phyloP scores from a whole-genome alignment of 2,113 vertebrate genomes.

The Chaenocephalus aceratus region DNA sequence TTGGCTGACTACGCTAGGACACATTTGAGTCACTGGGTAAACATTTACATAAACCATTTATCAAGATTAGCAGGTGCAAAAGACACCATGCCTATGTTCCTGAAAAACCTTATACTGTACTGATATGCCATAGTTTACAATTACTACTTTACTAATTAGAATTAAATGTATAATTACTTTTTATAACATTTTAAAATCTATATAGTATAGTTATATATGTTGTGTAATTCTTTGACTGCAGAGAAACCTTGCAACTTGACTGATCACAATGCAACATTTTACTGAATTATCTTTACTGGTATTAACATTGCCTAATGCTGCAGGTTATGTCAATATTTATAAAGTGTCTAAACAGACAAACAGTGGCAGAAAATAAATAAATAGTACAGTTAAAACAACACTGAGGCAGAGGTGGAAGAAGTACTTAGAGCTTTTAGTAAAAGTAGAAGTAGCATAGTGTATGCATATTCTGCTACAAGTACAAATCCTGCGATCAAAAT shows the following conservation, averaged over 20 bases:
- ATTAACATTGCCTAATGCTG: constrained; percentile 20
- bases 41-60: background rate
- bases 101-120: background rate
- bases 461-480: no score
- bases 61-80: background rate
- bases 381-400: background rate
- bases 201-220: no score
- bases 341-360: no score
- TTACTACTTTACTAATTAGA: no score
- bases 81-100: background rate
- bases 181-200: no score
- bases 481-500: no score
- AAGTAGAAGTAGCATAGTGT: no score
- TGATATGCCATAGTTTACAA: background rate
- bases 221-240: background rate
- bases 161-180: no score
- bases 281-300: background rate
- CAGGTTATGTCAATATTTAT: background rate
- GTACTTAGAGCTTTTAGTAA: no score
- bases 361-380: background rate
- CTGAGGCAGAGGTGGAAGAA: background rate
- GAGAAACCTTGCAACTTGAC: background rate
- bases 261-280: constrained; percentile 6
- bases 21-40: constrained; percentile 12
- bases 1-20: background rate